Conservation (phyloP, 2,888 invertebrate species). For the Nomada fucata region DNA sequence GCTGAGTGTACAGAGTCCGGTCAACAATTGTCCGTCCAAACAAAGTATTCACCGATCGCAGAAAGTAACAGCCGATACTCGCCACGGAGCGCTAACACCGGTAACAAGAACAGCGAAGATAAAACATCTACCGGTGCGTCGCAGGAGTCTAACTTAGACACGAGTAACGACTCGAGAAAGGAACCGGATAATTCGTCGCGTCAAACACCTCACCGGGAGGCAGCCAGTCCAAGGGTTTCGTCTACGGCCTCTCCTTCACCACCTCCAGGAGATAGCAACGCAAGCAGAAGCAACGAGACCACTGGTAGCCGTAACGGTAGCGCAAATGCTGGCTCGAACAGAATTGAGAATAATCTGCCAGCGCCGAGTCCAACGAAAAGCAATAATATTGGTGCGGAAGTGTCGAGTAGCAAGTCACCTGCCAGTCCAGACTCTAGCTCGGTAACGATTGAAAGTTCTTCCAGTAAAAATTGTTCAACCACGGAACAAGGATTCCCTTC, state of each 20-base stretch:
- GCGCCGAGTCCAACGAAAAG: constrained; percentile 42
- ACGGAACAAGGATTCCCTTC: constrained; percentile 50
- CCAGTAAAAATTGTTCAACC: constrained; percentile 42
- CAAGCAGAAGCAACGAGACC: constrained; percentile 30
- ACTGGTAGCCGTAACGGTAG: constrained; percentile 6
- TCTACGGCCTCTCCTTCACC: constrained; percentile 79
- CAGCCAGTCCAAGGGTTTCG: constrained; percentile 77
- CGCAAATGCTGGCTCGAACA: constrained; percentile 27
- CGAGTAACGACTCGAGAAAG: constrained; percentile 43
- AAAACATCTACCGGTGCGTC: constrained; percentile 12
- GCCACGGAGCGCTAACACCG: constrained; percentile 31
- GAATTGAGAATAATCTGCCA: constrained; percentile 38
- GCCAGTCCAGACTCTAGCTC: constrained; percentile 80
- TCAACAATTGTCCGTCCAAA: constrained; percentile 53
- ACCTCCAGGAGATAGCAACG: constrained; percentile 63
- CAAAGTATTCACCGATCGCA: constrained; percentile 45
- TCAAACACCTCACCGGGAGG: constrained; percentile 63
- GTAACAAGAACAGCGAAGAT: constrained; percentile 19
- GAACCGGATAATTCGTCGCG: constrained; percentile 37
- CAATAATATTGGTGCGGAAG: constrained; percentile 56
- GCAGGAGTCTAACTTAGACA: constrained; percentile 37
- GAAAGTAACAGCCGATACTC: constrained; percentile 52
- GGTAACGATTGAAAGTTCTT: constrained; percentile 66
- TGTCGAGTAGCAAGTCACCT: constrained; percentile 74
- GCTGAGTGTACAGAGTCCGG: constrained; percentile 37